Conservation (phyloP, 2,797 vertebrate genomes). For the Molossus alvarezi region DNA sequence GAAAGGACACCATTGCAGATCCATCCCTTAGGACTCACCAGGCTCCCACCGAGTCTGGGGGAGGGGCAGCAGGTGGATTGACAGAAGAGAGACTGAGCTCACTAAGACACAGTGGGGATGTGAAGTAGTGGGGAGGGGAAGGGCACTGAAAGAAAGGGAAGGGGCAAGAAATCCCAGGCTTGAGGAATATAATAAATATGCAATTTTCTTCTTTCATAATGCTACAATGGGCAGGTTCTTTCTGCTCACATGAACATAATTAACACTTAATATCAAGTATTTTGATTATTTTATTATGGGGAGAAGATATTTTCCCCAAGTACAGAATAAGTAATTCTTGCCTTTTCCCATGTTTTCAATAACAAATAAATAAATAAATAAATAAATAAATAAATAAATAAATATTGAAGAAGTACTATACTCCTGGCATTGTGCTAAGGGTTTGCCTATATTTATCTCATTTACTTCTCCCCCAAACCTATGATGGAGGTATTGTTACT, state of each 20-base stretch:
- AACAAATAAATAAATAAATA: background rate
- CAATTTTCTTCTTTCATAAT: background rate
- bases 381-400: background rate
- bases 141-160: background rate
- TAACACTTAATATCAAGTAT: background rate
- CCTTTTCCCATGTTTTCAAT: background rate
- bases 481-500: background rate
- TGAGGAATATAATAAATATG: background rate
- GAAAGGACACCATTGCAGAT: background rate
- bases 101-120: background rate
- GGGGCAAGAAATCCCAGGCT: background rate
- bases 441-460: conserved; percentile 9
- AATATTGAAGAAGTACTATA: background rate
- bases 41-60: background rate
- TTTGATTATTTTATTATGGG: conserved; percentile 41
- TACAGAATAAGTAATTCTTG: background rate
- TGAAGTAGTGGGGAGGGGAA: background rate
- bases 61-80: too few species aligned
- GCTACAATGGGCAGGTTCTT: background rate
- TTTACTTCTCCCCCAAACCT: background rate
- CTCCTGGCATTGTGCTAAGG: background rate
- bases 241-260: background rate
- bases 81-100: background rate
- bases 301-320: background rate
- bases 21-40: background rate